Base-by-base conservation (phyloP, 2,797 vertebrate species). In the Gouania willdenowi region DNA sequence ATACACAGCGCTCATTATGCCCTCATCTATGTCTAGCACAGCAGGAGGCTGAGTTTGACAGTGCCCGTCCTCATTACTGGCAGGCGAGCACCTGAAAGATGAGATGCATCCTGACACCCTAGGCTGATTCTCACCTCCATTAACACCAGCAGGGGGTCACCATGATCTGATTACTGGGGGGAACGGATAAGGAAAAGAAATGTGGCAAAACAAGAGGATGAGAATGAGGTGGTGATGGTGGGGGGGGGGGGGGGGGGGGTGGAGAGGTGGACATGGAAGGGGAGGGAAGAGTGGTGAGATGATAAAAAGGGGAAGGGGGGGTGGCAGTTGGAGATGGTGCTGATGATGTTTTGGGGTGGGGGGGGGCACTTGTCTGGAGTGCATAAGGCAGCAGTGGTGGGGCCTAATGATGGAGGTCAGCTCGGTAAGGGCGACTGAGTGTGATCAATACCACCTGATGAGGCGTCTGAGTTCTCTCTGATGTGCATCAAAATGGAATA, bases 401-500 rank as follows among this genome's bases (percentile, higher is more conserved):
- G 62, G 73, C 67, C 70, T 84, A 83, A 85, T 83, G 77, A 84
- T 81, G 78, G 79, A 79, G 75, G 82, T 81, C 83, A 29, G 59
- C 64, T 79, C 64, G 34, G 73, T 69, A 55, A 76, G 54, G 74
- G 66, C 35, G 64, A 69, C 76, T 62, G 61, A 57, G 66, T 58
- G 54, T 75, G 84, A 89, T 90, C 88, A 81, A 89, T 88, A 87
- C 62, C 77, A 84, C 84, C 84, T 84, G 81, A 89, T 85, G 84
- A 84, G 84, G 82, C 82, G 86, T 87, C 85, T 73, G 78, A 77
- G 70, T 64, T 80, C 61, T 47, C 78, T 89, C 70, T 82, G 79
- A 87, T 87, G 84, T 85, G 83, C 82, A 83, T 87, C 82, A 87
- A 86, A 82, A 85, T 75, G 66, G 85, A 86, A 78, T 85, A 82